Evolutionary conservation across 2,113 vertebrate species (phyloP).

Genomic region (Probosciger aterrimus): DNA sequence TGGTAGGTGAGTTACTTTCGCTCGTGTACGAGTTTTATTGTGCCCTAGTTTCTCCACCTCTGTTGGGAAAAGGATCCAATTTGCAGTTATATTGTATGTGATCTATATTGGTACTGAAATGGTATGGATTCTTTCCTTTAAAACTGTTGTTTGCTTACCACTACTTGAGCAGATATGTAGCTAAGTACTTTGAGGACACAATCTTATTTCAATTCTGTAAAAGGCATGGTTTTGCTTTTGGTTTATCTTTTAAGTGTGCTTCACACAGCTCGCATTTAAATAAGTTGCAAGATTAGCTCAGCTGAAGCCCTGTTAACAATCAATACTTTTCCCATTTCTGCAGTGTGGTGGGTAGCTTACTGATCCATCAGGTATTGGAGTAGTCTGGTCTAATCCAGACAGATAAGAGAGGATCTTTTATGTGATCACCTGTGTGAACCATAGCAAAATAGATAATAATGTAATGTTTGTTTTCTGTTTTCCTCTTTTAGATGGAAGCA

Average conservation of each 20-base stretch:
- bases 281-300: neutral
- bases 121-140: neutral
- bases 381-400: neutral
- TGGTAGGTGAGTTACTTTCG: neutral
- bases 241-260: slow-evolving; percentile 3
- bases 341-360: neutral
- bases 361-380: neutral
- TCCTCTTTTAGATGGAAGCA: neutral
- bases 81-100: neutral
- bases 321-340: neutral
- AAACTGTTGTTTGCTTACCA: neutral
- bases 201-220: neutral
- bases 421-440: neutral
- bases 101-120: neutral
- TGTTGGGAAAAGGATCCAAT: neutral
- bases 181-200: neutral
- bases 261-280: neutral
- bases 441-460: neutral
- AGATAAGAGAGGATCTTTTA: neutral
- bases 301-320: neutral
- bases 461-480: neutral
- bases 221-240: neutral
- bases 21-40: neutral
- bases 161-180: neutral
- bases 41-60: neutral